phyloP scores from a whole-genome alignment of 1,140 invertebrate species.

The Bombus pyrosoma region DNA sequence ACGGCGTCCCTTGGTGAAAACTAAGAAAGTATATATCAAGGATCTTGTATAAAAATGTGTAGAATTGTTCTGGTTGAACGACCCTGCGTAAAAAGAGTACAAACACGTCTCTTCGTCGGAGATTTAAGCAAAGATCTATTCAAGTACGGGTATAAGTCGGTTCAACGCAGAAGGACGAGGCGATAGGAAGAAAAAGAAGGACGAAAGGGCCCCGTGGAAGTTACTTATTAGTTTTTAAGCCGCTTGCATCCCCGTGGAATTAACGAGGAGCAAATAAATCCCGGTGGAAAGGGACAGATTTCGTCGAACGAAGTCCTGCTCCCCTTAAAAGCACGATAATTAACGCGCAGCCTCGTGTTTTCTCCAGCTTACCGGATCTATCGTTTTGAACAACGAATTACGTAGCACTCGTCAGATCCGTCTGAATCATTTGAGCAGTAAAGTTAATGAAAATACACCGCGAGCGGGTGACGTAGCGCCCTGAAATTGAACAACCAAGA shows the following conservation, averaged over 20 bases:
- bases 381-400: constrained; percentile 15
- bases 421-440: background rate
- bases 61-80: background rate
- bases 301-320: background rate
- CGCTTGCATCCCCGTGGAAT: constrained; percentile 37
- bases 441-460: constrained; percentile 9
- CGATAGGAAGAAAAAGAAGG: background rate
- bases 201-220: constrained; percentile 3
- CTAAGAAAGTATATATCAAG: background rate
- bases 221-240: constrained; percentile 65
- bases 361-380: background rate
- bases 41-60: background rate
- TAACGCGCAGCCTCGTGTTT: background rate
- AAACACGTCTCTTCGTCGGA: background rate
- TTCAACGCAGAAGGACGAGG: background rate
- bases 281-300: constrained; percentile 7
- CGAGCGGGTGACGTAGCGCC: background rate
- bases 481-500: background rate
- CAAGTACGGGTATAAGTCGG: background rate
- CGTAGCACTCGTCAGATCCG: background rate
- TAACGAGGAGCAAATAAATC: constrained; percentile 55
- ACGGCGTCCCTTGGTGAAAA: background rate
- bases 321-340: constrained; percentile 12
- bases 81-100: background rate
- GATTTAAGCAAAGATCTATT: constrained; percentile 8